Evolutionary conservation across 2,888 invertebrate species (phyloP).

Genomic region (Leucophenga montana): DNA sequence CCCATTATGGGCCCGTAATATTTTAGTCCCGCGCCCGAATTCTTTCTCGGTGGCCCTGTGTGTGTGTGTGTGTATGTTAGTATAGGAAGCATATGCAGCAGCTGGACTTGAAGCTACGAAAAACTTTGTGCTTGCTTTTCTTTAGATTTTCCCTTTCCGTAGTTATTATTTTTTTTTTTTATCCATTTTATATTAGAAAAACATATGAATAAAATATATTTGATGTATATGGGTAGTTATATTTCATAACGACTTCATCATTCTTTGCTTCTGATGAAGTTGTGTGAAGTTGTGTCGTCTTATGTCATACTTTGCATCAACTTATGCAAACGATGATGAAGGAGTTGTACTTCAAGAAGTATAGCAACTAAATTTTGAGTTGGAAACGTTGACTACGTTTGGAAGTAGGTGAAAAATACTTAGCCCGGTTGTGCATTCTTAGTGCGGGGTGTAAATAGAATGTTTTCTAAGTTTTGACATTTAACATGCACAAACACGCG

Average conservation of each 20-base stretch:
- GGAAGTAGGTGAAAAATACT: no score
- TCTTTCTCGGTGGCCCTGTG: no score
- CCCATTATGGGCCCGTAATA: no score
- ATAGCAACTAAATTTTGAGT: no score
- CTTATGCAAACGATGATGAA: no score
- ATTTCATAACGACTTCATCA: slow-evolving; percentile 20
- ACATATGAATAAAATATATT: slow-evolving; percentile 23
- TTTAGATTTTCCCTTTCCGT: not conserved
- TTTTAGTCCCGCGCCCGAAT: no score
- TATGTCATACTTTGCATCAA: not conserved
- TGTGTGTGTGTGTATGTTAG: not conserved
- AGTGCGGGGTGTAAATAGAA: not conserved
- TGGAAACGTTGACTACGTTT: no score
- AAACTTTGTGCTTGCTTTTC: not conserved
- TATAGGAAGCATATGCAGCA: slow-evolving; percentile 9
- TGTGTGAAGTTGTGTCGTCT: slow-evolving; percentile 6
- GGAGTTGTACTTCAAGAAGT: no score
- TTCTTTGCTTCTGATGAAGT: slow-evolving; percentile 17
- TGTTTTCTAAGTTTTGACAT: no score
- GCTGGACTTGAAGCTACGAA: slow-evolving; percentile 1
- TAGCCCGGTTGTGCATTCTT: not conserved
- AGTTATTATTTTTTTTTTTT: not conserved
- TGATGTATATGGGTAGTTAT: not conserved
- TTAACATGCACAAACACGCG: no score
- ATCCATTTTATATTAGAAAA: not conserved